A percentile compares a stretch with the other conserved stretches of the same genome.
These are phyloP conservation scores for Raphicerus campestris DNA, from an alignment of 2,113 vertebrate genomes.

Conservation along the genomic window DNA sequence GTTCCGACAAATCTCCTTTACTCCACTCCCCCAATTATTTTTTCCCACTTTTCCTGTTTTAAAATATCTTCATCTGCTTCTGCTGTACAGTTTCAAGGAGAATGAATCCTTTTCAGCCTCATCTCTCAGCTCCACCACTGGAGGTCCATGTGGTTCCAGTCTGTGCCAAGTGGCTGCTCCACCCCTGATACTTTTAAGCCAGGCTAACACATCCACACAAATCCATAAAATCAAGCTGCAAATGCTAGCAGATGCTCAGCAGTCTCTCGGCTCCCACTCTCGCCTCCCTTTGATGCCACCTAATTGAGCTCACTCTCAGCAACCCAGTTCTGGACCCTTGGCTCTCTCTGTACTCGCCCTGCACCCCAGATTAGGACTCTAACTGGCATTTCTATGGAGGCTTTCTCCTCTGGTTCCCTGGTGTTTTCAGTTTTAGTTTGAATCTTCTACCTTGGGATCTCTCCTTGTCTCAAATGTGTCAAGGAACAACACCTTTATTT, in stretches of 20 bases:
- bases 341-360: accelerated
- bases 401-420: background rate
- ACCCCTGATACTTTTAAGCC: conserved; percentile 43
- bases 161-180: conserved; percentile 13
- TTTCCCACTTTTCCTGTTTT: background rate
- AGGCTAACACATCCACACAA: conserved; percentile 41
- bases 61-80: background rate
- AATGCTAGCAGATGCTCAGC: conserved; percentile 42
- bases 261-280: background rate
- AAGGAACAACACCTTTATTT: background rate
- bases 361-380: background rate
- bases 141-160: background rate
- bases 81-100: background rate
- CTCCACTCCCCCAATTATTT: background rate
- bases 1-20: background rate
- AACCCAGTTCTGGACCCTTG: background rate
- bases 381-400: background rate
- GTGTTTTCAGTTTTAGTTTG: background rate
- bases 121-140: background rate
- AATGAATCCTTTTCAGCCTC: background rate
- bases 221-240: conserved; percentile 44
- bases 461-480: background rate
- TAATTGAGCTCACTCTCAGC: background rate
- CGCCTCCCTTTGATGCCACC: background rate
- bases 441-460: background rate